Evolutionary conservation across 2,888 invertebrate genomes (phyloP).

Genomic region (Agrilus biguttatus): DNA sequence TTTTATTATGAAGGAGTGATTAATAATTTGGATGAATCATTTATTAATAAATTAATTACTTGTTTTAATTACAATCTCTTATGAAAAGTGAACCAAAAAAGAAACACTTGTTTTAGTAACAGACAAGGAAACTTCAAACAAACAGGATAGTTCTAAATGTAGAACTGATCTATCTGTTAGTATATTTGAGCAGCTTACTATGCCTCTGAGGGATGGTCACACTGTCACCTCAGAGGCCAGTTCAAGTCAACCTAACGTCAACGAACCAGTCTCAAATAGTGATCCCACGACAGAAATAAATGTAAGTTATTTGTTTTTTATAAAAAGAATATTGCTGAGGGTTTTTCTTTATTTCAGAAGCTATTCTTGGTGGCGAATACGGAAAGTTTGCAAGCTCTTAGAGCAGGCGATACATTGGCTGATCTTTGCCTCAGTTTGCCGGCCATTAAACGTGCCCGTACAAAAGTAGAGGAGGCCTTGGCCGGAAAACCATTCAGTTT

Average conservation of each 20-base stretch:
- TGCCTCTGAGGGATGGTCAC: conserved; percentile 45
- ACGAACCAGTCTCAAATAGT: conserved; percentile 28
- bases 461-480: conserved; percentile 45
- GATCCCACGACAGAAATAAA: conserved; percentile 34
- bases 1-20: too few relatives aligned
- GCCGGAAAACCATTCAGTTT: conserved; percentile 52
- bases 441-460: conserved; percentile 44
- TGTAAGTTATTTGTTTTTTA: conserved; percentile 19
- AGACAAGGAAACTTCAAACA: conserved; percentile 38
- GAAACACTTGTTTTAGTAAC: conserved; percentile 16
- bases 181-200: conserved; percentile 59
- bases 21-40: neutral
- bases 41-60: neutral
- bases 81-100: conserved; percentile 12
- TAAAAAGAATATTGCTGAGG: neutral
- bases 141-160: conserved; percentile 43
- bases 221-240: conserved; percentile 22
- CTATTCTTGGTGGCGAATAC: conserved; percentile 67
- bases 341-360: conserved; percentile 39
- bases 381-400: conserved; percentile 61
- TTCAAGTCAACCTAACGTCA: conserved; percentile 31
- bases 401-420: conserved; percentile 68
- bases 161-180: conserved; percentile 55
- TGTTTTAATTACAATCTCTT: neutral
- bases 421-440: conserved; percentile 72